Percentiles rank a stretch among this genome's conserved stretches.
Conservation (phyloP, 1,140 invertebrate species). For the Manduca sexta region DNA sequence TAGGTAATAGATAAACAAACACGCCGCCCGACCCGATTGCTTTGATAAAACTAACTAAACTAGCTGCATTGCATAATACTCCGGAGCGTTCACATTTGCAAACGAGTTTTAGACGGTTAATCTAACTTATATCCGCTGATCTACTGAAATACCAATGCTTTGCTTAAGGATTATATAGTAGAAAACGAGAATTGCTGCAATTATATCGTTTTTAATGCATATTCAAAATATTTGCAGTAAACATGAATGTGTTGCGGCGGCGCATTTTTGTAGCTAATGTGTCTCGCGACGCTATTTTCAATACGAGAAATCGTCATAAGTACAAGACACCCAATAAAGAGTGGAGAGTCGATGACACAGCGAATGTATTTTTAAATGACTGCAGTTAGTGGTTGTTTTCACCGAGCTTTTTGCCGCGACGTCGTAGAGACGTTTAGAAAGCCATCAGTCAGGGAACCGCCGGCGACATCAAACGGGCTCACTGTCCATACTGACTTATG, state of each 20-base stretch:
- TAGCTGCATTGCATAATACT: slow-evolving; percentile 2
- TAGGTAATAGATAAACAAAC: slow-evolving; percentile 2
- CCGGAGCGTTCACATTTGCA: slow-evolving; percentile 4
- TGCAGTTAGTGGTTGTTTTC: slow-evolving; percentile 62
- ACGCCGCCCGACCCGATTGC: not conserved
- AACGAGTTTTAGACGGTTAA: slow-evolving; percentile 1
- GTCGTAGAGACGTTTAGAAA: slow-evolving; percentile 61
- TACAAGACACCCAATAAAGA: slow-evolving; percentile 1
- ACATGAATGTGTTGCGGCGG: too few relatives aligned
- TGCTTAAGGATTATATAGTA: too few relatives aligned
- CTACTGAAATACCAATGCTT: too few relatives aligned
- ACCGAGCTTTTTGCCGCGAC: slow-evolving; percentile 53
- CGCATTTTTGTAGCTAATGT: too few relatives aligned
- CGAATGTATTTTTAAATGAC: slow-evolving; percentile 49
- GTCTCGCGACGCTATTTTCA: not conserved
- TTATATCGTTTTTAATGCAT: not conserved
- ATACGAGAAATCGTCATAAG: not conserved
- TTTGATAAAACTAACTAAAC: slow-evolving; percentile 4
- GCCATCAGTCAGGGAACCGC: slow-evolving; percentile 56
- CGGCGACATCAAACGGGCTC: slow-evolving; percentile 45
- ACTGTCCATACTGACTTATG: slow-evolving; percentile 29
- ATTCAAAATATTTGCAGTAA: not conserved
- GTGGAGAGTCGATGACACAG: slow-evolving; percentile 26
- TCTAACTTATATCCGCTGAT: too few relatives aligned
- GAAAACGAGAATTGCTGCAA: not conserved